phyloP scores from a whole-genome alignment of 2,797 vertebrate genomes.

The Poecilia gillii region DNA sequence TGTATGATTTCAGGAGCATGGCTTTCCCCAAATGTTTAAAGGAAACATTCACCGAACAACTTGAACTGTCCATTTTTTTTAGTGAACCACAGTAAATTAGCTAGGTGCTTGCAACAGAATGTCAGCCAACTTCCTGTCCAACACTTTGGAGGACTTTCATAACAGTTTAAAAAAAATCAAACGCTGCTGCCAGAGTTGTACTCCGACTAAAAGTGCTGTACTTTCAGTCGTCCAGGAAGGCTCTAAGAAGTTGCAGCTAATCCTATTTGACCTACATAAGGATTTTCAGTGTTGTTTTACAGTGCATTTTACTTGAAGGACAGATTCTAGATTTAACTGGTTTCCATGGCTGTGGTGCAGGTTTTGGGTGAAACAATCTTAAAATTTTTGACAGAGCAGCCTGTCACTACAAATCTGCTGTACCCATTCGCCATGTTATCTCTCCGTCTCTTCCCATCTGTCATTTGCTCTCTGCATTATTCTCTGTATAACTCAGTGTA shows the following conservation, averaged over 20 bases:
- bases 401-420: slow-evolving; percentile 71
- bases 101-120: not conserved
- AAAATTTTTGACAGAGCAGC: slow-evolving; percentile 64
- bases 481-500: slow-evolving; percentile 32
- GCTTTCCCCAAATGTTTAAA: not conserved
- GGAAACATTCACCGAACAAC: not conserved
- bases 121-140: not conserved
- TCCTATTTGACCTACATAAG: slow-evolving; percentile 35
- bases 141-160: not conserved
- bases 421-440: slow-evolving; percentile 54
- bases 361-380: slow-evolving; percentile 56
- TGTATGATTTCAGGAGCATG: not conserved
- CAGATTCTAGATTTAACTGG: slow-evolving; percentile 36
- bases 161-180: not conserved
- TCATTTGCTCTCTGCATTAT: slow-evolving; percentile 63
- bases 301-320: not conserved
- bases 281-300: slow-evolving; percentile 7
- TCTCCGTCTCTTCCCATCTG: slow-evolving; percentile 71
- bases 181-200: not conserved
- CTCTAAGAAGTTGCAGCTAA: slow-evolving; percentile 29
- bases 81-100: not conserved
- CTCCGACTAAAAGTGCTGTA: not conserved
- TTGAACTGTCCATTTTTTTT: not conserved
- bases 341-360: slow-evolving; percentile 48
- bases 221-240: slow-evolving; percentile 25